Evolutionary conservation across 2,888 invertebrate species (phyloP), one percentile per base, ranked within the genome.

Genomic region (Heteromyza rotundicornis): DNA sequence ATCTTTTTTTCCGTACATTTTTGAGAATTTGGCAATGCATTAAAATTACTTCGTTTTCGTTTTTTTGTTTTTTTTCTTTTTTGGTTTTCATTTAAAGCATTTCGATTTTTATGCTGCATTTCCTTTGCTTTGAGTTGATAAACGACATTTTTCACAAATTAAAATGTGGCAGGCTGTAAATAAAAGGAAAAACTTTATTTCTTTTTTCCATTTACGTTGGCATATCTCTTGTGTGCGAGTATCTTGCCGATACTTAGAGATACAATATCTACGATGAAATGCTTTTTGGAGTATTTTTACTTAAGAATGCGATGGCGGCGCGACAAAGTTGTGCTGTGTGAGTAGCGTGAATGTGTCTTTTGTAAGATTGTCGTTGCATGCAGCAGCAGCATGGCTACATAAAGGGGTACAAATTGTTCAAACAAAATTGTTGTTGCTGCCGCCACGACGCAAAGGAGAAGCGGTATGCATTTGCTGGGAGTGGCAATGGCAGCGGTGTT

Each of bases 401-500:
- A 72, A 72, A 68, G 74, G 74, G 75, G 73, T 65, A 64, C 63
- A 23, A 40, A n/a, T 7, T 54, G 54, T 36, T 54, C 54, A 54
- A 54, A 54, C 44, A 16, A 56, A n/a, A 44, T 44, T 24, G 22
- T 44, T 24, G 22, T 23, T 22, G 55, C 44, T 56, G 44, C 55
- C 55, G 44, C 55, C 16, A 17, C 32, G 19, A 7, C 36, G 7
- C 35, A 10, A 2, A 16, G 10, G 16, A 7, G 8, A n/a, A 27
- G 51, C 24, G n/a, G 12, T 7, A 40, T n/a, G 16, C 40, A n/a
- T 7, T n/a, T 7, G 12, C 10, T 7, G 2, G 40, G 40, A 3
- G 40, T 40, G 5, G 23, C 22, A 50, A 2, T 10, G 20, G n/a
- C 20, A 14, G 22, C 16, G 20, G 22, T 2, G 22, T 20, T 22